Conservation (phyloP, 2,888 invertebrate genomes). For the Hemistola chrysoprasaria region DNA sequence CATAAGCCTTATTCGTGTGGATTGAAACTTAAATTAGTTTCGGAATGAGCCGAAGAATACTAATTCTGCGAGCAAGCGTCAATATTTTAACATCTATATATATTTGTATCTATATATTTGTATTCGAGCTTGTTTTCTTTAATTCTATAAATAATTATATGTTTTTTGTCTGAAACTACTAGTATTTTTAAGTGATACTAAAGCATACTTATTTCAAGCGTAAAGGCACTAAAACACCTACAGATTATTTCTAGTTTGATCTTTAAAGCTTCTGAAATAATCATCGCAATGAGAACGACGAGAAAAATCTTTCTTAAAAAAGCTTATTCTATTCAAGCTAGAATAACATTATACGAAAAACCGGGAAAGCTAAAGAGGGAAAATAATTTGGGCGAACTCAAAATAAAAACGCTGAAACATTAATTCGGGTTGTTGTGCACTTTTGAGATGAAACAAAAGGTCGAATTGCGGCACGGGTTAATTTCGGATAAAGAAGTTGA, state of each 20-base stretch:
- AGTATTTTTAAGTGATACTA: too few species aligned
- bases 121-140: too few species aligned
- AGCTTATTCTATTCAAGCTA: neutral
- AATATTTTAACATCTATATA: too few species aligned
- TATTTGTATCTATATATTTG: too few species aligned
- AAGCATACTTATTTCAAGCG: too few species aligned
- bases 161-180: too few species aligned
- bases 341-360: slow-evolving; percentile 7
- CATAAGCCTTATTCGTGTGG: slow-evolving; percentile 49
- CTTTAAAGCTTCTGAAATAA: too few species aligned
- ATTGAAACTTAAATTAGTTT: slow-evolving; percentile 68
- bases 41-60: slow-evolving; percentile 30
- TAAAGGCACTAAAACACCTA: too few species aligned
- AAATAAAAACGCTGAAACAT: slow-evolving; percentile 24
- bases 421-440: slow-evolving; percentile 29
- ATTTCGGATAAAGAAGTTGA: slow-evolving; percentile 36
- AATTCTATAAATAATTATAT: too few species aligned
- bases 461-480: slow-evolving; percentile 32
- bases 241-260: too few species aligned
- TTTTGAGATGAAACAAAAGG: slow-evolving; percentile 33
- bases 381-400: slow-evolving; percentile 22
- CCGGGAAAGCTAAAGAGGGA: slow-evolving; percentile 12
- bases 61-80: neutral
- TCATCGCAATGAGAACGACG: too few species aligned
- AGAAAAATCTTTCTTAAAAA: too few species aligned